These are phyloP conservation scores for Vulpes lagopus DNA, from an alignment of 2,113 vertebrate species.

Conservation along the genomic window DNA sequence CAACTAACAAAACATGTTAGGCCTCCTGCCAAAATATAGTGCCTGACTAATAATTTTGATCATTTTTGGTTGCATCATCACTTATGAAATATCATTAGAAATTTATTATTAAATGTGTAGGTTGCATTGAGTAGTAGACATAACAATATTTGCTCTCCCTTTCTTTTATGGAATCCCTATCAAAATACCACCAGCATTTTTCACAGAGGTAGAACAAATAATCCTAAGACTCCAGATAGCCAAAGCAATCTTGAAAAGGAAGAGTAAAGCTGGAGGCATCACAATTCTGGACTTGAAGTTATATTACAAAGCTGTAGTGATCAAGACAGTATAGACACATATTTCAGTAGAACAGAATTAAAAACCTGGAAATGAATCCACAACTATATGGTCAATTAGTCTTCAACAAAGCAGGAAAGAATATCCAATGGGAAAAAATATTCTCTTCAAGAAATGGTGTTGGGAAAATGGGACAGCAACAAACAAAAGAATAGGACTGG, in stretches of 20 bases:
- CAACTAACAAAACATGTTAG: not conserved
- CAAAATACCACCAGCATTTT: not conserved
- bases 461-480: not conserved
- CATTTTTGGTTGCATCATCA: not conserved
- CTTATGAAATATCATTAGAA: not conserved
- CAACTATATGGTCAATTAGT: not conserved
- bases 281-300: not conserved
- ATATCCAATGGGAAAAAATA: no score
- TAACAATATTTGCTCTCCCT: not conserved
- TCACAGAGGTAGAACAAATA: not conserved
- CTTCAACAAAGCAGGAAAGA: not conserved
- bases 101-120: not conserved
- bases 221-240: not conserved
- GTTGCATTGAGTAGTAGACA: not conserved
- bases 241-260: not conserved
- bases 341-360: not conserved
- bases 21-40: not conserved
- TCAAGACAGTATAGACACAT: not conserved
- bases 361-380: not conserved
- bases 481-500: not conserved
- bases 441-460: not conserved
- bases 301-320: not conserved
- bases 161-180: not conserved
- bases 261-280: not conserved
- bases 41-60: not conserved